phyloP scores from a whole-genome alignment of 2,888 invertebrate genomes.

The Euplagia quadripunctaria region DNA sequence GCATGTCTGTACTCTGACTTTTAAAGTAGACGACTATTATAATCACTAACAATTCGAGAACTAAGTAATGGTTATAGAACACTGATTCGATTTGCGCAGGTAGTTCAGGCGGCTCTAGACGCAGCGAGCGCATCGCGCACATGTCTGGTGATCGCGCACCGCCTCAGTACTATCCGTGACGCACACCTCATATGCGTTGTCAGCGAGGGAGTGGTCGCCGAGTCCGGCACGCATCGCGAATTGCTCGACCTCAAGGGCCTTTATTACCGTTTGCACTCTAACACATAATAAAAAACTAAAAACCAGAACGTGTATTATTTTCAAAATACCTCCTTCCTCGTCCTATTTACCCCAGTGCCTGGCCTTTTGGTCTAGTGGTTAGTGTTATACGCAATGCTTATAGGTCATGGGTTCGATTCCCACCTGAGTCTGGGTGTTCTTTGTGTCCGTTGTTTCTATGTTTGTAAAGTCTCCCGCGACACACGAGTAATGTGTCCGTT shows the following conservation, averaged over 20 bases:
- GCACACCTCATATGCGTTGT: slow-evolving; percentile 92
- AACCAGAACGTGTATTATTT: background rate
- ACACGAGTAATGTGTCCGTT: no score
- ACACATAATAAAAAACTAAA: slow-evolving; percentile 24
- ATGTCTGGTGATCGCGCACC: slow-evolving; percentile 94
- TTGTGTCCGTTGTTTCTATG: no score
- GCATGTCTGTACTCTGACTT: no score
- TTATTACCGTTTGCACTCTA: slow-evolving; percentile 84
- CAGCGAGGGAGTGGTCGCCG: slow-evolving; percentile 88
- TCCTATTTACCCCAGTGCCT: no score
- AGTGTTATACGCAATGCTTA: no score
- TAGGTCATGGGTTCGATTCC: no score
- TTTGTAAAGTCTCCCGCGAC: no score
- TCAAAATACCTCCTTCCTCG: background rate
- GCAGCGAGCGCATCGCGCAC: slow-evolving; percentile 92
- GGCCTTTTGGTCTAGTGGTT: no score
- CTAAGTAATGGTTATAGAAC: background rate
- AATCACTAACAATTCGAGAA: background rate
- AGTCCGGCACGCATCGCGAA: slow-evolving; percentile 89
- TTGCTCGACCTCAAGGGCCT: slow-evolving; percentile 87
- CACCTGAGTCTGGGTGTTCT: no score
- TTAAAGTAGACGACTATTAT: no score
- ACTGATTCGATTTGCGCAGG: slow-evolving; percentile 64
- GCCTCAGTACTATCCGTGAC: slow-evolving; percentile 93
- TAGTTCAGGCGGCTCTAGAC: slow-evolving; percentile 93